These are phyloP conservation scores for Onthophagus sagittarius DNA, from an alignment of 2,888 invertebrate species.

Conservation along the genomic window DNA sequence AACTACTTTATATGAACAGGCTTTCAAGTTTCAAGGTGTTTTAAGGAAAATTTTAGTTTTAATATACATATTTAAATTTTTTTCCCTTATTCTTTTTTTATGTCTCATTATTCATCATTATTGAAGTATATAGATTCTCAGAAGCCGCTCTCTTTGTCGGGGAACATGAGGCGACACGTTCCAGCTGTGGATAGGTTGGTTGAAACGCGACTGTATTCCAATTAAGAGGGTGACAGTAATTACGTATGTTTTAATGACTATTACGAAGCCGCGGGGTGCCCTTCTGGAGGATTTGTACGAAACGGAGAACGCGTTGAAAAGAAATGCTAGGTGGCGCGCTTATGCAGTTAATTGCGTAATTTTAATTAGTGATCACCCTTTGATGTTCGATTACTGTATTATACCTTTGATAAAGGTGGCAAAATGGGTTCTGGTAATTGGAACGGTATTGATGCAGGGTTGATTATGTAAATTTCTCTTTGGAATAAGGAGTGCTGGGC, in stretches of 20 bases:
- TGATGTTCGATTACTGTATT: conserved; percentile 6
- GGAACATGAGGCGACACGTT: background rate
- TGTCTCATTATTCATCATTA: too few relatives aligned
- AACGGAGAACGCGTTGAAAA: background rate
- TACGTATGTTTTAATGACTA: background rate
- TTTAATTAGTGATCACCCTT: conserved; percentile 5
- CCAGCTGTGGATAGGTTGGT: background rate
- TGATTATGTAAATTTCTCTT: background rate
- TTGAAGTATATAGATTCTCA: background rate
- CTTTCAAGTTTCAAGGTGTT: background rate
- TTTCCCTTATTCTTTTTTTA: too few relatives aligned
- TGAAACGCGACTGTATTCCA: background rate
- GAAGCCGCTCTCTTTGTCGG: background rate
- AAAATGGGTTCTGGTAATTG: background rate
- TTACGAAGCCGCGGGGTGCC: background rate
- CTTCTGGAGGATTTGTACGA: background rate
- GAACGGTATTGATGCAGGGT: background rate
- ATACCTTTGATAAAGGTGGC: conserved; percentile 5
- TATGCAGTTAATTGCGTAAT: conserved; percentile 14
- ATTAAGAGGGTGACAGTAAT: background rate
- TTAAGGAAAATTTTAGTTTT: background rate
- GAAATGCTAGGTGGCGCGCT: background rate
- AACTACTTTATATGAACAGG: background rate
- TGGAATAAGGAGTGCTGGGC: background rate
- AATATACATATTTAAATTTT: background rate